A percentile compares a stretch with the other conserved stretches of the same genome.
phyloP scores from a whole-genome alignment of 2,888 invertebrate species.

The Sinelater perroti region DNA sequence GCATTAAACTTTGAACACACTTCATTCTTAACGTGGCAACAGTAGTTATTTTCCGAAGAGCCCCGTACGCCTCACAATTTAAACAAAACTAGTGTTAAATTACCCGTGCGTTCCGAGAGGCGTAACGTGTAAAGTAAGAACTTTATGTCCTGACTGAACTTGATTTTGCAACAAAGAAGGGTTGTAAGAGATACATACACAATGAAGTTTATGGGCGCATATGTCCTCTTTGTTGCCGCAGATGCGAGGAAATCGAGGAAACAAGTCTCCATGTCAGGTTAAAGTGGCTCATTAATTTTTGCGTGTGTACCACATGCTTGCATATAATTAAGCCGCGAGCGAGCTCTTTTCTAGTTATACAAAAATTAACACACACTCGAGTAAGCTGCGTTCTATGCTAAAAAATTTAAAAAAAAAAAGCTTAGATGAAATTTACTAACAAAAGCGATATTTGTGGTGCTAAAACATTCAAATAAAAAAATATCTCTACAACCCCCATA shows the following conservation, averaged over 20 bases:
- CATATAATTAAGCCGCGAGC: too few relatives aligned
- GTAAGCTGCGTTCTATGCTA: too few relatives aligned
- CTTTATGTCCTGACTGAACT: conserved; percentile 30
- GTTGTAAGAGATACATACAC: conserved; percentile 7
- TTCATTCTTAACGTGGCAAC: conserved; percentile 23
- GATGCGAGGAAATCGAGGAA: conserved; percentile 8
- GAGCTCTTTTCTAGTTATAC: too few relatives aligned
- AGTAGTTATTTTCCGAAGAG: conserved; percentile 21
- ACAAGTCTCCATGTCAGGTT: neutral
- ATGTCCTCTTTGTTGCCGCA: conserved; percentile 12
- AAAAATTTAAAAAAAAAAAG: too few relatives aligned
- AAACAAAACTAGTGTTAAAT: conserved; percentile 17
- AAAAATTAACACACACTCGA: too few relatives aligned
- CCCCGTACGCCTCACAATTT: conserved; percentile 10
- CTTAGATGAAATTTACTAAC: too few relatives aligned
- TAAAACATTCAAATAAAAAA: too few relatives aligned
- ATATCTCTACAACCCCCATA: too few relatives aligned
- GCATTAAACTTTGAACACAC: conserved; percentile 27
- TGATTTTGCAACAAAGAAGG: conserved; percentile 33
- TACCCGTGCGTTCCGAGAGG: conserved; percentile 17
- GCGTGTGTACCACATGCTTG: too few relatives aligned
- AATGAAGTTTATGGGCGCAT: conserved; percentile 16
- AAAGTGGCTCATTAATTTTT: neutral
- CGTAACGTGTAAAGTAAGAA: conserved; percentile 17
- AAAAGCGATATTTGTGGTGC: too few relatives aligned